A percentile compares a stretch with the other conserved stretches of the same genome.
These are phyloP conservation scores for Drosophila jambulina DNA, from an alignment of 1,140 invertebrate species.

Conservation along the genomic window DNA sequence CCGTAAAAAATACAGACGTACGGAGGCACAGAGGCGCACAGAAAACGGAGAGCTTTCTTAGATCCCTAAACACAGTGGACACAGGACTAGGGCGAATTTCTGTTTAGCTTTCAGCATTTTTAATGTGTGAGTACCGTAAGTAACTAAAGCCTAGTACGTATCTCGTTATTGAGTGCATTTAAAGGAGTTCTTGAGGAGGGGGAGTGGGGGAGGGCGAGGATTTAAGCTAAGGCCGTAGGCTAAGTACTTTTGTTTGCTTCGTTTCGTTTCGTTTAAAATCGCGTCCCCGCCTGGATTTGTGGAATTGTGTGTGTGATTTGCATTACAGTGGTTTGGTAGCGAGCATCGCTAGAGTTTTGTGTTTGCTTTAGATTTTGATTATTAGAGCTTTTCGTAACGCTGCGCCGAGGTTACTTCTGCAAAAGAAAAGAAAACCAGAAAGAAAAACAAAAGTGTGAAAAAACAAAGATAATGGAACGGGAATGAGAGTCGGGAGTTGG, in stretches of 20 bases:
- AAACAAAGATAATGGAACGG: slow-evolving; percentile 68
- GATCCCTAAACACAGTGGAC: slow-evolving; percentile 24
- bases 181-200: slow-evolving; percentile 9
- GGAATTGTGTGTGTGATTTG: slow-evolving; percentile 38
- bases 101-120: slow-evolving; percentile 43
- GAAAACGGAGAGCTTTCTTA: slow-evolving; percentile 14
- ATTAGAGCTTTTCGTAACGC: slow-evolving; percentile 95
- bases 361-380: slow-evolving; percentile 34
- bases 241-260: slow-evolving; percentile 78
- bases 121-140: slow-evolving; percentile 46
- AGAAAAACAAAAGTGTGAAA: slow-evolving; percentile 66
- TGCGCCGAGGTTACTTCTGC: slow-evolving; percentile 94
- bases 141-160: slow-evolving; percentile 70
- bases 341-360: slow-evolving; percentile 61
- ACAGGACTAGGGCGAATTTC: slow-evolving; percentile 49
- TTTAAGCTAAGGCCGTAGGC: slow-evolving; percentile 29
- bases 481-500: slow-evolving; percentile 10
- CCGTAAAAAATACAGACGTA: slow-evolving; percentile 58
- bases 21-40: slow-evolving; percentile 33
- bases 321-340: slow-evolving; percentile 52
- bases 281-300: slow-evolving; percentile 31
- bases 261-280: slow-evolving; percentile 51
- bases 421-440: slow-evolving; percentile 87
- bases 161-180: slow-evolving; percentile 31
- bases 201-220: slow-evolving; percentile 4